Conservation (phyloP, 2,888 invertebrate genomes). For the Tipula vernalis region DNA sequence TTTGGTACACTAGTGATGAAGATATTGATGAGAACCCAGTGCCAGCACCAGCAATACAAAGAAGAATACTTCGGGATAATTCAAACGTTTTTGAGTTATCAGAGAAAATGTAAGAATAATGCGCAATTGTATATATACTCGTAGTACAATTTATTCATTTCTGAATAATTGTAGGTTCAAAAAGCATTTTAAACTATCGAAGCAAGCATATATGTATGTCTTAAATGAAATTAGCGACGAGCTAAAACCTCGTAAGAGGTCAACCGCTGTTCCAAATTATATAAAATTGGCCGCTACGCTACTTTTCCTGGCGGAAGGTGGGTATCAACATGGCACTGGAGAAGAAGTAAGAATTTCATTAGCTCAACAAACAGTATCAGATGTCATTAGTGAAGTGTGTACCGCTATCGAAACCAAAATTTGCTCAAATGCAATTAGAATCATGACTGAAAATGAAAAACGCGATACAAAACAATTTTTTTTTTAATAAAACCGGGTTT, state of each 20-base stretch:
- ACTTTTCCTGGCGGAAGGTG: not conserved
- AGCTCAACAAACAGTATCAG: not conserved
- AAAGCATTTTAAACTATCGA: no score
- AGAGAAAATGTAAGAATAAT: no score
- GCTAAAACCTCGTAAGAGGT: not conserved
- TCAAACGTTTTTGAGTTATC: no score
- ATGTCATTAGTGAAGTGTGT: not conserved
- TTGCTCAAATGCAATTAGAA: not conserved
- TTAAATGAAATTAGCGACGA: not conserved
- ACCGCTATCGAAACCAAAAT: not conserved
- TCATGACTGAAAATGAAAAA: not conserved
- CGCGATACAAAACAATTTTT: not conserved
- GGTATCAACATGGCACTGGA: not conserved
- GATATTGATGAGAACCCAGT: no score
- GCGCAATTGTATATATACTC: no score
- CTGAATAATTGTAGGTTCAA: not conserved
- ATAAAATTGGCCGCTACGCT: not conserved
- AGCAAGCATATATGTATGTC: not conserved
- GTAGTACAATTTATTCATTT: not conserved
- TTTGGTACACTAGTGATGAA: no score
- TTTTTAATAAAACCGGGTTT: not conserved
- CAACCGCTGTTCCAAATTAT: no score
- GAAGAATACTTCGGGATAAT: no score
- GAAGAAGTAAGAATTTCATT: no score
- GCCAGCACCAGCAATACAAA: no score